Evolutionary conservation across 2,888 invertebrate species (phyloP).

Genomic region (Caenorhabditis sp.): DNA sequence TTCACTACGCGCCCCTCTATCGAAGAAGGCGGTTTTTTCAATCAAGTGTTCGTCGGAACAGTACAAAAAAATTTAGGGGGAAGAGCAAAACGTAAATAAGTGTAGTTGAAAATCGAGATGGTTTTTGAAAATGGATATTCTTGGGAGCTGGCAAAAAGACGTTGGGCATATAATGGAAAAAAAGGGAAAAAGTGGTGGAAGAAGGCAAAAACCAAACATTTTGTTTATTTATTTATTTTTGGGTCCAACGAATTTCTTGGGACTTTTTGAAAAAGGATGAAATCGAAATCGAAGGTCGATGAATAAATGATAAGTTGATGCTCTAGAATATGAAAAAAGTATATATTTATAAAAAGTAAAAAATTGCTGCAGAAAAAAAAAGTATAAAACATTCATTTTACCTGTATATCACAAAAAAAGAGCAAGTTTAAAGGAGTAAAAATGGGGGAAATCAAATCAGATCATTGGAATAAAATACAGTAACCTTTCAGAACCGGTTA

Average conservation of each 20-base stretch:
- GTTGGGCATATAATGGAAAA: not conserved
- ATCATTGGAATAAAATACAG: not conserved
- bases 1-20: not conserved
- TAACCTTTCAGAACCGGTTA: not conserved
- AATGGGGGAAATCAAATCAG: too few species aligned
- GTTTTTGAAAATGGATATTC: conserved; percentile 41
- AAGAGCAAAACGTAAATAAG: conserved; percentile 8
- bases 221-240: conserved; percentile 4
- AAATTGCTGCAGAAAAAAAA: not conserved
- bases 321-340: not conserved
- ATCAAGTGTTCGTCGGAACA: not conserved
- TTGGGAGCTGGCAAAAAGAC: conserved; percentile 33
- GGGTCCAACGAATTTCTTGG: too few species aligned
- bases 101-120: conserved; percentile 32
- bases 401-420: not conserved
- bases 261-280: not conserved
- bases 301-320: not conserved
- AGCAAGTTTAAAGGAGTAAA: not conserved
- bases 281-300: not conserved
- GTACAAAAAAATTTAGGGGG: conserved; percentile 11
- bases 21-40: too few species aligned
- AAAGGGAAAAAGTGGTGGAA: too few species aligned
- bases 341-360: not conserved
- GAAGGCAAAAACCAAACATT: conserved; percentile 6
- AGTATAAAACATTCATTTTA: not conserved